Base-by-base conservation (phyloP, 2,113 vertebrate genomes). In the Chaetorhynchus papuensis region DNA sequence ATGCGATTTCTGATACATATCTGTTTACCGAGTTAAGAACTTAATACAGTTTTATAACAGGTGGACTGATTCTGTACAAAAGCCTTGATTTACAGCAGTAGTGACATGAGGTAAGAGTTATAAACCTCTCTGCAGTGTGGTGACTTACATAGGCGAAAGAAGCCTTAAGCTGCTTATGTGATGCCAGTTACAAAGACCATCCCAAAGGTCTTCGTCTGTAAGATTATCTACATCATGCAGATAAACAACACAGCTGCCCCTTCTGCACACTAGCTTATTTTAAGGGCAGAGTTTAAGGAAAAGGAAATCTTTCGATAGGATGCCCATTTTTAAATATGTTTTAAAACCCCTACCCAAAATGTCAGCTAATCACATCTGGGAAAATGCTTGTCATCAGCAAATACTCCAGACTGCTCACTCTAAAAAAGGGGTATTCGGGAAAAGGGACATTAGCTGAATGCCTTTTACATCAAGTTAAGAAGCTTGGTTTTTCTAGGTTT, bases 111-210 rank as follows among this genome's bases (percentile, higher is more conserved):
- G 10, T 26, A 42, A 76, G 42, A 80, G 28, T 65, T 63, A 57
- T n/a, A 83, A 94, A 77, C 74, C 60, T 37, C 49, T 77, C 69
- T n/a, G 39, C 10, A 79, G 33, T 10, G 74, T 31, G 31, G 33
- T 65, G 74, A 82, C 31, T 94, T 69, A 66, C 24, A 41, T 1
- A 66, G 37, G 54, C 28, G 13, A 57, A 72, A 71, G 37, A 41
- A 91, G 11, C 45, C 31, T 87, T 94, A 89, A 95, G 63, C 87
- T 91, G 33, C 63, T 95, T 95, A 69, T 7, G 44, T 18, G 39
- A 90, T 50, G 50, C 16, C 4, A 13, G 11, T 94, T 83, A 87
- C 19, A 76, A 94, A 90, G 75, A 50, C 33, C 41, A 60, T 23
- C 80, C 54, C 42, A 85, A 72, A 88, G 70, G 7, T 37, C 10